These are phyloP conservation scores for Scaptomyza tumidula DNA, from an alignment of 2,888 invertebrate species.

Conservation along the genomic window DNA sequence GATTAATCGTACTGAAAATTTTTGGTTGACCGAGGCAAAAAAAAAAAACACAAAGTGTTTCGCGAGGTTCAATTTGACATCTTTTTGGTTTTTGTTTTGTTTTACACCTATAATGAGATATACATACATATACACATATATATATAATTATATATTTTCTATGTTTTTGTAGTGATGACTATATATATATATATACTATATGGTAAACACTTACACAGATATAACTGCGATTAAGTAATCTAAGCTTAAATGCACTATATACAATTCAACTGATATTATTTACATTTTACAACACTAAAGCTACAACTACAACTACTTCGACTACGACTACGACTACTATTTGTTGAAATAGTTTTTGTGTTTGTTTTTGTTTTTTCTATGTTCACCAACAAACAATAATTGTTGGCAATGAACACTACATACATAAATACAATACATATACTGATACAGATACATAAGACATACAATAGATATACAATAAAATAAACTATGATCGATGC, in stretches of 20 bases:
- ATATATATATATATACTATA: not conserved
- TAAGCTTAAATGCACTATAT: slow-evolving; percentile 50
- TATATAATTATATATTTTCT: not conserved
- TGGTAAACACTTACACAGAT: slow-evolving; percentile 12
- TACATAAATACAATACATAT: slow-evolving; percentile 30
- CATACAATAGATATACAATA: slow-evolving; percentile 30
- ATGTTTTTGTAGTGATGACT: slow-evolving; percentile 18
- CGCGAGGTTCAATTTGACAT: not conserved
- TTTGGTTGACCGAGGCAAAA: not conserved
- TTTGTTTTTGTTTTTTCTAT: not conserved
- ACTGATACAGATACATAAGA: slow-evolving; percentile 26
- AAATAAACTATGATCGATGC: slow-evolving; percentile 30
- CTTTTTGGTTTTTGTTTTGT: not conserved
- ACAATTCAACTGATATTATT: slow-evolving; percentile 59
- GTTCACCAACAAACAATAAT: not conserved
- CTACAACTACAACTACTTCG: slow-evolving; percentile 7
- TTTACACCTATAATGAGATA: slow-evolving; percentile 22
- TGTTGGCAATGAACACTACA: slow-evolving; percentile 14
- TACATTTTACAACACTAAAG: slow-evolving; percentile 34
- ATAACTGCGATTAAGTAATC: slow-evolving; percentile 41
- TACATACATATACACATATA: slow-evolving; percentile 7
- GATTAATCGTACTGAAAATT: not conserved
- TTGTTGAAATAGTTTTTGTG: slow-evolving; percentile 1
- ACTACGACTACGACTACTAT: not conserved
- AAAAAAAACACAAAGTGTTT: slow-evolving; percentile 7